A percentile compares a stretch with the other conserved stretches of the same genome.
These are phyloP conservation scores for Exocentrus adspersus DNA, from an alignment of 2,888 invertebrate species.

Conservation along the genomic window DNA sequence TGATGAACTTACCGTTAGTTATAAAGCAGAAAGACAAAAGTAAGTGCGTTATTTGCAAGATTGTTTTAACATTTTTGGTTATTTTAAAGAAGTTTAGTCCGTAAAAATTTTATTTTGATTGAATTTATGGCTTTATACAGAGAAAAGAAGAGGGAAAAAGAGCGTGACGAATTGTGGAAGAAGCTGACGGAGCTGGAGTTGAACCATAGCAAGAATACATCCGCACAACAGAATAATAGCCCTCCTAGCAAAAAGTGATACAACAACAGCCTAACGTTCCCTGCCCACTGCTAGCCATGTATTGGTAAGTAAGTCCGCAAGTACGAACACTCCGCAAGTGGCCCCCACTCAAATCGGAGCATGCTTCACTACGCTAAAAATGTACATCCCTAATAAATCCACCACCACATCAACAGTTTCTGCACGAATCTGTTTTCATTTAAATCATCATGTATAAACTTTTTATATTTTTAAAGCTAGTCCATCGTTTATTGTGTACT, in stretches of 20 bases:
- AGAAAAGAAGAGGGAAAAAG: slow-evolving; percentile 95
- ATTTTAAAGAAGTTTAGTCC: too few species aligned
- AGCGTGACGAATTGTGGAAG: slow-evolving; percentile 98
- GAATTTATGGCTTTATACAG: too few species aligned
- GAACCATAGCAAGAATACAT: slow-evolving; percentile 67
- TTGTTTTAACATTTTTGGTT: too few species aligned
- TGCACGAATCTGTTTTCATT: slow-evolving; percentile 27
- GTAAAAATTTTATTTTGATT: too few species aligned
- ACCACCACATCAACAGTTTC: slow-evolving; percentile 27
- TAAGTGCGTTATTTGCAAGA: too few species aligned
- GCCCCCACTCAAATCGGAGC: slow-evolving; percentile 36
- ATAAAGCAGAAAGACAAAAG: slow-evolving; percentile 99
- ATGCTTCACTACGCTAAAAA: slow-evolving; percentile 48
- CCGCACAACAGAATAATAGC: slow-evolving; percentile 54
- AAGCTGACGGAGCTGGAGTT: slow-evolving; percentile 91
- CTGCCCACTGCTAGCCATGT: slow-evolving; percentile 53
- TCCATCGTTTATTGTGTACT: slow-evolving; percentile 46
- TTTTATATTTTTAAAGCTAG: slow-evolving; percentile 49
- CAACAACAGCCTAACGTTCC: slow-evolving; percentile 56
- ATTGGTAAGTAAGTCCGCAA: slow-evolving; percentile 43
- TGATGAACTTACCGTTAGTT: slow-evolving; percentile 98
- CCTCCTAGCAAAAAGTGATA: slow-evolving; percentile 63
- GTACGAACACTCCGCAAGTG: slow-evolving; percentile 36
- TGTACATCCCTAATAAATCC: slow-evolving; percentile 32
- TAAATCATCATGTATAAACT: slow-evolving; percentile 22